Evolutionary conservation across 2,113 vertebrate species (phyloP).

Genomic region (Peucedramus taeniatus): DNA sequence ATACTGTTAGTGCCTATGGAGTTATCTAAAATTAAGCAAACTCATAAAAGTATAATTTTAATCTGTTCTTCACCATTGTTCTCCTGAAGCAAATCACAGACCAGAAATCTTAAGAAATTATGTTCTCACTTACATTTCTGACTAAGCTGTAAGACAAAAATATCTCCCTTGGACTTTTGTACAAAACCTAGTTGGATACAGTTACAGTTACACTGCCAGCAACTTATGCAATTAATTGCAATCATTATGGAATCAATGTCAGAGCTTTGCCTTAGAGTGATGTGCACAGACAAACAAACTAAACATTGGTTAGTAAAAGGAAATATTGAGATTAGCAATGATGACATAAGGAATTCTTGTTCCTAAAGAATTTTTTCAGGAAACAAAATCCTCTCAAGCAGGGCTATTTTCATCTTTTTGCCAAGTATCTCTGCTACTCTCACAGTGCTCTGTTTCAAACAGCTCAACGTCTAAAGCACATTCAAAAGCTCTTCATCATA

Average conservation of each 20-base stretch:
- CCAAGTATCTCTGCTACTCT: not conserved
- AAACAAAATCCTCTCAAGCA: not conserved
- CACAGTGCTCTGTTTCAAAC: not conserved
- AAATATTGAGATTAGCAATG: rapidly evolving
- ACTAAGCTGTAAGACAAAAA: not conserved
- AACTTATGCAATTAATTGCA: not conserved
- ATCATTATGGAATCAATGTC: not conserved
- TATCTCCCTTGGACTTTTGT: not conserved
- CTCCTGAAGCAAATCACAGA: not conserved
- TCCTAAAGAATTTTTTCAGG: not conserved
- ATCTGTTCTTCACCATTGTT: not conserved
- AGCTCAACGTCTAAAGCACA: not conserved
- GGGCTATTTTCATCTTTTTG: not conserved
- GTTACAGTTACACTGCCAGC: not conserved
- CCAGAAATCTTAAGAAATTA: not conserved
- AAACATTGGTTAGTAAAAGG: not conserved
- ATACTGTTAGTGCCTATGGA: not conserved
- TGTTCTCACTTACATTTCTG: not conserved
- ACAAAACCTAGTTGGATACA: not conserved
- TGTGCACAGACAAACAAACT: not conserved
- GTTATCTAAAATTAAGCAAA: not conserved
- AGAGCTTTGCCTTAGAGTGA: not conserved
- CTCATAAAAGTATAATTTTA: not conserved
- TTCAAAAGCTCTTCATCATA: not conserved
- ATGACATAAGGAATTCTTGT: not conserved